Base-by-base conservation (phyloP, 2,113 vertebrate genomes). In the Xiphorhynchus elegans region DNA sequence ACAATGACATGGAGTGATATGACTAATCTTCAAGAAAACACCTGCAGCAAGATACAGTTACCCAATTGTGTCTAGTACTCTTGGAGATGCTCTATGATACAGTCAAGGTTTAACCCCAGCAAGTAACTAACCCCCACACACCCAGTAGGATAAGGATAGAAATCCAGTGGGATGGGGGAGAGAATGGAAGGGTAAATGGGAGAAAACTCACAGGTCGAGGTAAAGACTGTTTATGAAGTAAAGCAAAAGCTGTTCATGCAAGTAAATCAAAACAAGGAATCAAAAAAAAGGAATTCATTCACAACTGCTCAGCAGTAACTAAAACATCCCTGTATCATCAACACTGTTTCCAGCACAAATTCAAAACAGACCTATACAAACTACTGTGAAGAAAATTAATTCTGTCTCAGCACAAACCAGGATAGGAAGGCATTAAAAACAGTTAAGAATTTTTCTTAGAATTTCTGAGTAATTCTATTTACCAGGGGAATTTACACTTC, bases 261-360 rank as follows among this genome's bases (percentile, higher is more conserved):
- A 72, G 17, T 62, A 72, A 76, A 67, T 23, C 7, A 76, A 60
- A 76, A 14, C 4, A 55, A 35, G 6, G 10, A 67, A 44, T 73
- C 47, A 49, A 49, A 49, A 49, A 16, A 3, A 55, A 35, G 6
- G 8, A 67, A 44, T 73, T 42, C 1, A 53, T 59, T 68, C 20
- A 10, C 11, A 5, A 3, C 33, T 50, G 26, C 17, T 66, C 14
- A 50, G 21, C 17, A 28, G 11, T 2, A 33, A 16, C 0, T 0
- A 28, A 44, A 74, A 56, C 17, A 50, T 59, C 37, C 10, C 7
- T 19, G 3, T 21, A 15, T 29, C 21, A 66, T 25, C 37, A 52
- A 7, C 13, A 29, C 28, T 56, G 6, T 31, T 69, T 62, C 9
- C 14, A 44, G 15, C 26, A 50, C 31, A 78, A 31, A 50, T 44